Evolutionary conservation across 2,888 invertebrate species (phyloP), one percentile per base, ranked within the genome.

Genomic region (Julus scandinavius): DNA sequence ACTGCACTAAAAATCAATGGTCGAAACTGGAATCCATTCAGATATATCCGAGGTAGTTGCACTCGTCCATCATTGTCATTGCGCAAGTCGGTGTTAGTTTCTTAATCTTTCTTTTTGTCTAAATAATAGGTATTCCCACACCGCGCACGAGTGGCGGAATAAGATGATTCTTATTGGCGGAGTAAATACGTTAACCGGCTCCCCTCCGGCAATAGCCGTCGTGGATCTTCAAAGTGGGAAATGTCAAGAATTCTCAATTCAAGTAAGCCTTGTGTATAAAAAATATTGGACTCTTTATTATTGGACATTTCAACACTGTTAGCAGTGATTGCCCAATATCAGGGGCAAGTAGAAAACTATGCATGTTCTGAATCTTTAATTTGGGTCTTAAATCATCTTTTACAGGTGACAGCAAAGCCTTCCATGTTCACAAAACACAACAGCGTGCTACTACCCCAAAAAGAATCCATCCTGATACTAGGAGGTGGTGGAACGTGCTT

Each of bases 401-500:
- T 50, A 41, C 88, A 88, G 88, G 63, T 49, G 20, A 20, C 38
- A 38, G 29, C 63, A 20, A 89, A 90, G 45, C 91, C 92, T 11
- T 88, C 92, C 38, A 91, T 93, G 91, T 90, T 92, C 20, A 91
- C 92, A 88, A 91, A 92, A 88, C 92, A 93, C 89, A 91, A 91
- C 29, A 92, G 91, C 88, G 90, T 91, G 38, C 40, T 91, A 15
- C 84, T 91, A 15, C 90, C 38, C 20, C 6, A 17, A 40, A 15
- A 86, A 7, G 83, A 88, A 49, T 40, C 15, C 5, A 88, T 93
- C 45, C 13, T 91, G 49, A 90, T 93, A 5, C 88, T 93, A 40
- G 93, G 93, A 13, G 93, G 93, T 29, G 93, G 93, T 5, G 93
- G 93, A 86, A 93, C 93, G 90, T 93, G 93, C 89, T 93, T 93